These are phyloP conservation scores for Microcebus jonahi DNA, from an alignment of 2,113 vertebrate species.

Conservation along the genomic window DNA sequence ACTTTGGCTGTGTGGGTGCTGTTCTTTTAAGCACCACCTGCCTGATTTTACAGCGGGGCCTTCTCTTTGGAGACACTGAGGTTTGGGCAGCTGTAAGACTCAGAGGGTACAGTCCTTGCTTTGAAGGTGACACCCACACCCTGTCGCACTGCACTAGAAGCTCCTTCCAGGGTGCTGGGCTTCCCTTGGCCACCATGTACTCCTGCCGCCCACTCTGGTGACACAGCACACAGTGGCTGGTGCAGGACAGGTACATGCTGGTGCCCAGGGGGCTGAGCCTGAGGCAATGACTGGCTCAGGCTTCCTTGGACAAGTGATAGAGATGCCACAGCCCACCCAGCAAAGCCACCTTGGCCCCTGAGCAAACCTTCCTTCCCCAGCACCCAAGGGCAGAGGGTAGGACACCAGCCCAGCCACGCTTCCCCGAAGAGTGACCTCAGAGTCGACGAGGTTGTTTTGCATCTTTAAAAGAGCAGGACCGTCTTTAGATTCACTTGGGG, in stretches of 20 bases:
- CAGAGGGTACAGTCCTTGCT: too few species aligned
- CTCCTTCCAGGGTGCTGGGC: not conserved
- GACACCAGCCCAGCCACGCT: not conserved
- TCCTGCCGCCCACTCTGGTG: not conserved
- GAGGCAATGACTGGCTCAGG: not conserved
- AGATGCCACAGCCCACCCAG: not conserved
- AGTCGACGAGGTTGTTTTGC: not conserved
- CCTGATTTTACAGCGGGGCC: accelerated
- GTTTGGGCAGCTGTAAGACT: not conserved
- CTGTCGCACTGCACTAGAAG: too few species aligned
- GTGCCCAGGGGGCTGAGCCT: not conserved
- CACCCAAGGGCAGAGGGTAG: not conserved
- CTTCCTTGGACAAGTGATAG: not conserved
- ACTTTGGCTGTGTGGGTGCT: accelerated
- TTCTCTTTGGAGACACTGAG: accelerated
- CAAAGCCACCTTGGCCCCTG: not conserved
- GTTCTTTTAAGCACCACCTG: accelerated
- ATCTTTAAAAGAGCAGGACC: not conserved
- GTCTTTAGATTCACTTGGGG: not conserved
- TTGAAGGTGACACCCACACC: not conserved
- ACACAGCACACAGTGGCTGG: not conserved
- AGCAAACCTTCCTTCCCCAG: not conserved
- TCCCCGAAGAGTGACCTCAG: not conserved
- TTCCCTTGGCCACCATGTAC: accelerated
- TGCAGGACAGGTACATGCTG: not conserved